Conservation (phyloP, 2,888 invertebrate genomes). For the Rutpela maculata region DNA sequence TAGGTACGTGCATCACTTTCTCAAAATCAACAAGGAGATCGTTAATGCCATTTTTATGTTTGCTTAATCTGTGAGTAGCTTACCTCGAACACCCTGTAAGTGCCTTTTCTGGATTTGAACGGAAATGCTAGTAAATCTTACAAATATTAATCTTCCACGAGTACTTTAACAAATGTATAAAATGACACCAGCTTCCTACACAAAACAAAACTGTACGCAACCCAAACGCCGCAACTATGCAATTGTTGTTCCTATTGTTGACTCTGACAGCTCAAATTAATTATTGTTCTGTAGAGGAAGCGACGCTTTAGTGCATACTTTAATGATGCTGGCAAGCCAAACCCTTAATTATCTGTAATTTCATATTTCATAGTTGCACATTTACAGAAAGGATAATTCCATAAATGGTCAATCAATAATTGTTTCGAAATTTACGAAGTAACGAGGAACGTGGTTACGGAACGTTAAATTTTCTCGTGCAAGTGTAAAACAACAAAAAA, state of each 20-base stretch:
- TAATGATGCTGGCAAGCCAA: constrained; percentile 5
- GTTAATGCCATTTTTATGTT: no score
- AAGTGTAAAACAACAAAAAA: not conserved
- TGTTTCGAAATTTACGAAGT: constrained; percentile 12
- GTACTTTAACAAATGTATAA: not conserved
- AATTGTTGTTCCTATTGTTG: constrained; percentile 18
- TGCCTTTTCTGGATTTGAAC: not conserved
- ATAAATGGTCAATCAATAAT: constrained; percentile 18
- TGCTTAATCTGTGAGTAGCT: not conserved
- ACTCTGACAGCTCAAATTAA: constrained; percentile 10
- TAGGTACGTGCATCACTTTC: no score
- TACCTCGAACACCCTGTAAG: not conserved
- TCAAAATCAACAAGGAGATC: no score
- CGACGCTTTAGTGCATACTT: constrained; percentile 8
- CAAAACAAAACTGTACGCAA: constrained; percentile 24
- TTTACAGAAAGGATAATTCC: constrained; percentile 1
- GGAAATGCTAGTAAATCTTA: constrained; percentile 3
- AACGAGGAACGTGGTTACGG: constrained; percentile 17
- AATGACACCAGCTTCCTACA: constrained; percentile 5
- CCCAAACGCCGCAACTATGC: constrained; percentile 25
- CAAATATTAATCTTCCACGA: constrained; percentile 8
- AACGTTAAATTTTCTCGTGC: constrained; percentile 14
- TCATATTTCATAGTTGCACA: constrained; percentile 20
- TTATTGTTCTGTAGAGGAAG: constrained; percentile 24
- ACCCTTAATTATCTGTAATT: constrained; percentile 24